These are phyloP conservation scores for Rhimphoctona megacephalus DNA, from an alignment of 2,888 invertebrate species.

Conservation along the genomic window DNA sequence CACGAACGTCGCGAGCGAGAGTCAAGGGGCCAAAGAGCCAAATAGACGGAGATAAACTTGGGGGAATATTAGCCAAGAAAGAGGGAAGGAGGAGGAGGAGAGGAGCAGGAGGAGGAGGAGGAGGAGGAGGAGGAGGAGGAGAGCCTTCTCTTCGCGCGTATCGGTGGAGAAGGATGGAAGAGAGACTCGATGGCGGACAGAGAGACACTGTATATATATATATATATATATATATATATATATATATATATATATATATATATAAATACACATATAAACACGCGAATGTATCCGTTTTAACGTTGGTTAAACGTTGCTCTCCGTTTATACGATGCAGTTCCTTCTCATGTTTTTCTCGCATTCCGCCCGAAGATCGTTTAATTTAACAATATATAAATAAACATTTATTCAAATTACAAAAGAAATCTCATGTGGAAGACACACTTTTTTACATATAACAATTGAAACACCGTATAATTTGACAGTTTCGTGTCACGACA, in stretches of 20 bases:
- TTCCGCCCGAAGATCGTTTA: background rate
- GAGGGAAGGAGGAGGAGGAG: slow-evolving; percentile 2
- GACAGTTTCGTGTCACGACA: background rate
- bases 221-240: too few species aligned
- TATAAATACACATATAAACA: background rate
- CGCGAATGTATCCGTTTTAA: slow-evolving; percentile 1
- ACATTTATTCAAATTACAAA: background rate
- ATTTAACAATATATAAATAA: background rate
- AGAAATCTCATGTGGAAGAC: background rate
- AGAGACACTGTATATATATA: slow-evolving; percentile 4
- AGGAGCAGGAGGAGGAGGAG: background rate
- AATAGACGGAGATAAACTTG: slow-evolving; percentile 60
- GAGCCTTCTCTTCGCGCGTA: background rate
- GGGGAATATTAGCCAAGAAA: slow-evolving; percentile 22
- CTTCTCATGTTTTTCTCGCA: slow-evolving; percentile 9
- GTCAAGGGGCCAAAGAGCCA: slow-evolving; percentile 62
- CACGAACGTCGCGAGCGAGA: slow-evolving; percentile 61
- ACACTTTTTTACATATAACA: too few species aligned
- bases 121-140: too few species aligned
- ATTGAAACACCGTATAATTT: background rate
- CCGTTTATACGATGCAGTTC: background rate
- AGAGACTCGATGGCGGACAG: slow-evolving; percentile 13
- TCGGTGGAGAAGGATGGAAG: slow-evolving; percentile 25
- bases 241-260: too few species aligned
- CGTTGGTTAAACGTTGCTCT: too few species aligned